A percentile compares a stretch with the other conserved stretches of the same genome.
Conservation (phyloP, 1,140 invertebrate genomes). For the Bombus waltoni region DNA sequence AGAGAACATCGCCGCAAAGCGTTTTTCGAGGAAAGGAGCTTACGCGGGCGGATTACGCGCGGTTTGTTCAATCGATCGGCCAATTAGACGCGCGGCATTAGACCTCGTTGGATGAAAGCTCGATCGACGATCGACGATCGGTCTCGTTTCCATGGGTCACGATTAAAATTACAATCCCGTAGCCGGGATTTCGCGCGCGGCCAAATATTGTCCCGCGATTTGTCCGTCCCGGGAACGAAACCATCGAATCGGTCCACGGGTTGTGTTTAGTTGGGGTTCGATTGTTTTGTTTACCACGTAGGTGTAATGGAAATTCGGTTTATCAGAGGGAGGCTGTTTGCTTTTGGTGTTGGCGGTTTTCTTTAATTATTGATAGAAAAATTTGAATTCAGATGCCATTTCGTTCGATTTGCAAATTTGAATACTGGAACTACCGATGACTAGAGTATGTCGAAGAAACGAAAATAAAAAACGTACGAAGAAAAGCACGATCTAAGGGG, state of each 20-base stretch:
- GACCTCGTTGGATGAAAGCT: not conserved
- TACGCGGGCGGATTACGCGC: constrained; percentile 41
- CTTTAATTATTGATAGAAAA: not conserved
- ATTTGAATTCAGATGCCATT: not conserved
- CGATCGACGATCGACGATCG: not conserved
- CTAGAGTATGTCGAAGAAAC: too few relatives aligned
- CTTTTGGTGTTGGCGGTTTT: not conserved
- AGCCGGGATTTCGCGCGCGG: not conserved
- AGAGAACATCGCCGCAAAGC: not conserved
- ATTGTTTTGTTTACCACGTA: constrained; percentile 1
- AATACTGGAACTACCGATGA: too few relatives aligned
- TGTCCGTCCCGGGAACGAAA: not conserved
- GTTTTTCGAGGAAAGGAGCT: constrained; percentile 49
- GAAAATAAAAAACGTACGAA: too few relatives aligned
- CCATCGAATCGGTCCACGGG: not conserved
- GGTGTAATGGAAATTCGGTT: not conserved
- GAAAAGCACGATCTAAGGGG: too few relatives aligned
- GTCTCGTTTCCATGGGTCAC: too few relatives aligned
- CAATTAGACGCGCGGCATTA: constrained; percentile 45
- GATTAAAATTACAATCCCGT: constrained; percentile 24
- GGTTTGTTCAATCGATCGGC: constrained; percentile 39
- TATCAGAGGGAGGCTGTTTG: not conserved
- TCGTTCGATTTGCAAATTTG: too few relatives aligned
- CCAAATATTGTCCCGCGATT: constrained; percentile 26
- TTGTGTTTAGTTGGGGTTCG: not conserved